Conservation (phyloP, 1,140 invertebrate species). For the Plodia interpunctella region DNA sequence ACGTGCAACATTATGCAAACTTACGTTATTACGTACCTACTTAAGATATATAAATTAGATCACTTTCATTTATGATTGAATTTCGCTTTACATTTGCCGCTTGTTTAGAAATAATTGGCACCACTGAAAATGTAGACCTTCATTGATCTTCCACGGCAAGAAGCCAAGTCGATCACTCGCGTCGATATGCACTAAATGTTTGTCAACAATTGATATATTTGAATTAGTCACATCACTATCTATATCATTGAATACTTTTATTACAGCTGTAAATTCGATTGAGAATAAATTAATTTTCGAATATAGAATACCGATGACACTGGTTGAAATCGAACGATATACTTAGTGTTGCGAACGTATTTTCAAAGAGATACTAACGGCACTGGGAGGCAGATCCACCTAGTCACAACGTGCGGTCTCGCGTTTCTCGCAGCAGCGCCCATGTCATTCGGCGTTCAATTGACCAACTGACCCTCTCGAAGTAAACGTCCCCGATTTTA, state of each 20-base stretch:
- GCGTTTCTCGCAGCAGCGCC: slow-evolving; percentile 65
- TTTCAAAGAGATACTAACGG: slow-evolving; percentile 50
- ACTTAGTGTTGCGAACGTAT: neutral
- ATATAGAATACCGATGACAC: neutral
- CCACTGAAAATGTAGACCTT: slow-evolving; percentile 32
- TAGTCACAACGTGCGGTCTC: slow-evolving; percentile 59
- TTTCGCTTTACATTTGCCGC: slow-evolving; percentile 33
- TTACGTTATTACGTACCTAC: no score
- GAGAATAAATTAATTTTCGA: neutral
- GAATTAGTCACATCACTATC: neutral
- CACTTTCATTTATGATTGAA: slow-evolving; percentile 23
- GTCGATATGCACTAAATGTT: neutral
- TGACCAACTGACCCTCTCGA: slow-evolving; percentile 50
- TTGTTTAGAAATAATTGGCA: slow-evolving; percentile 55
- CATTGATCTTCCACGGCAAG: slow-evolving; percentile 32
- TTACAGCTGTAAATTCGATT: neutral
- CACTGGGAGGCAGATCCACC: slow-evolving; percentile 62
- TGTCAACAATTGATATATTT: neutral
- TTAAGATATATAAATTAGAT: neutral
- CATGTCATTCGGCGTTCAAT: slow-evolving; percentile 62
- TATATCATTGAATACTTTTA: neutral
- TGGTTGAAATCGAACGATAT: no score
- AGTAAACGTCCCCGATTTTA: slow-evolving; percentile 58
- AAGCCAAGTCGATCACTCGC: slow-evolving; percentile 31
- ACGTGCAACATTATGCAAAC: no score